These are phyloP conservation scores for Macheiramphus alcinus DNA, from an alignment of 2,113 vertebrate genomes.

Conservation along the genomic window DNA sequence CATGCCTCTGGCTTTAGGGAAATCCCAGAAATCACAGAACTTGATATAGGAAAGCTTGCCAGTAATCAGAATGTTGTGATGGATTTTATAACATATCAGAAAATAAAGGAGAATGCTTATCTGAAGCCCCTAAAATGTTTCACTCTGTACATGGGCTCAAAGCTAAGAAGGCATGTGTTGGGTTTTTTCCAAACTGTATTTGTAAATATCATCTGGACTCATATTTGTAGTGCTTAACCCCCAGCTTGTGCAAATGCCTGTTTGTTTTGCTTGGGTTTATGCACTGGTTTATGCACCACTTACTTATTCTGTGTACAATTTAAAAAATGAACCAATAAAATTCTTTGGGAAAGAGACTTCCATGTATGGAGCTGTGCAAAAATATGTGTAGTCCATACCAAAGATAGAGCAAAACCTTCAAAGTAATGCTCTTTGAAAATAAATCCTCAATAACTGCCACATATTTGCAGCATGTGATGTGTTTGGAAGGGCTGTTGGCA, in stretches of 20 bases:
- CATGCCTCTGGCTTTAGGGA: background rate
- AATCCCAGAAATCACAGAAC: background rate
- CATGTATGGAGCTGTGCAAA: background rate
- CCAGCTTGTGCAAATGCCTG: background rate
- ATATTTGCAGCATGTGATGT: background rate
- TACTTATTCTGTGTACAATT: background rate
- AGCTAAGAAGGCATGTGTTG: background rate
- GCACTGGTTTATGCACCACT: background rate
- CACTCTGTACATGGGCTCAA: background rate
- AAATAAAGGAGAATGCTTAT: background rate
- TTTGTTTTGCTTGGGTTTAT: background rate
- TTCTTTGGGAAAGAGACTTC: background rate
- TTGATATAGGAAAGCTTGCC: background rate
- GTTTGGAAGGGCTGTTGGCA: background rate
- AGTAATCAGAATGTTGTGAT: background rate
- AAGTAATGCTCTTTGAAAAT: background rate
- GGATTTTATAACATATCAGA: background rate
- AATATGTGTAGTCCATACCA: background rate
- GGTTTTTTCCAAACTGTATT: background rate
- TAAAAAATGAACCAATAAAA: background rate
- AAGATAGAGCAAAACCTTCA: background rate
- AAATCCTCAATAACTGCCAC: background rate
- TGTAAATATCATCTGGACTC: background rate
- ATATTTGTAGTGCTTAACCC: background rate
- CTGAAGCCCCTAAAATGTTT: background rate